Evolutionary conservation across 1,140 invertebrate species (phyloP), one percentile per base, ranked within the genome.

Genomic region (Brachionus calyciflorus): DNA sequence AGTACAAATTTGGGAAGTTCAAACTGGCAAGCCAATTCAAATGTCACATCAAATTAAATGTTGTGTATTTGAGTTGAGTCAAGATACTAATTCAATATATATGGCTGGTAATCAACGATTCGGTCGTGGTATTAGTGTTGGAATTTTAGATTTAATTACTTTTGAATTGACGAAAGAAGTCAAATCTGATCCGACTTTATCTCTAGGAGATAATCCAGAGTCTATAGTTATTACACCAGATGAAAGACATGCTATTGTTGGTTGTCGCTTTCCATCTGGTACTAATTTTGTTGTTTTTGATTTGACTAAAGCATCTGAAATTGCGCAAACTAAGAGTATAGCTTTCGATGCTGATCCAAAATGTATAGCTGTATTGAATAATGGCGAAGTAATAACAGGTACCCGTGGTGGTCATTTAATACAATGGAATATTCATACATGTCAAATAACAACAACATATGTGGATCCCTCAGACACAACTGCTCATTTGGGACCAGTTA

Each of bases 31-130:
- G 26, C 60, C 49, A 21, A 68, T 77, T 26, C 76, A 77, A 51
- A 49, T 77, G 55, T 65, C 44, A 6, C 76, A 77, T 77, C 76
- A 77, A 44, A 77, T 77, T 21, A 77, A 77, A 53, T 77, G 76
- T 21, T 68, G 49, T n/a, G 48, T 60, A 30, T 77, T 77, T 46
- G 24, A 41, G n/a, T 17, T 77, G 37, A 69, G 60, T 40, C 28
- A 51, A 17, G 51, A 77, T 41, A 68, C 76, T 2, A 77, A 77
- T 57, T 65, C 41, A 17, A 51, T 77, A 1, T 33, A 63, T 14
- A 77, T 77, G 76, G 76, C 76, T 24, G 63, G 76, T 55, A 77
- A 77, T 53, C 76, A 77, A 46, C 57, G 55, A 9, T 77, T 57
- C 21, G 76, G 76, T 12, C 28, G 51, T 19, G 76, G 76, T 17